phyloP scores from a whole-genome alignment of 2,888 invertebrate species.

The Plagodis pulveraria region DNA sequence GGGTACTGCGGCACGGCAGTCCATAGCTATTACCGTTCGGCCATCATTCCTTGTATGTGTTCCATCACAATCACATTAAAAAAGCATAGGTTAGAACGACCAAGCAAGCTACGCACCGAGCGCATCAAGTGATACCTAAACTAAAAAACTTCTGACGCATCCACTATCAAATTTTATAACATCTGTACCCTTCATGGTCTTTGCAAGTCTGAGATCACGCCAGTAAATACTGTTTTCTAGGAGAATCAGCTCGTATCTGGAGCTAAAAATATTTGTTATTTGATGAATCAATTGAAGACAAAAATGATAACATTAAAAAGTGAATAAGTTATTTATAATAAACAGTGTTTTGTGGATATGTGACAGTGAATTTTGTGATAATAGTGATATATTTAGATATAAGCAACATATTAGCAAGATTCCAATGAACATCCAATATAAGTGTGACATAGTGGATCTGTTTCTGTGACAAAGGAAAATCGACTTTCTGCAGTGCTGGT shows the following conservation, averaged over 20 bases:
- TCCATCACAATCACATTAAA: too few species aligned
- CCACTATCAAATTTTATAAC: not conserved
- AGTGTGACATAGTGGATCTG: constrained; percentile 18
- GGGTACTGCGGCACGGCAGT: too few species aligned
- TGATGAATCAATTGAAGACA: not conserved
- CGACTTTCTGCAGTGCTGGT: constrained; percentile 7
- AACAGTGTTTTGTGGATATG: not conserved
- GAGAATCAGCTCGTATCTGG: constrained; percentile 11
- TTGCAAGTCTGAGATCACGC: constrained; percentile 9
- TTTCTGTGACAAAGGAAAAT: constrained; percentile 4
- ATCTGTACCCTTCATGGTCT: constrained; percentile 4
- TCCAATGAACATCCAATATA: constrained; percentile 6
- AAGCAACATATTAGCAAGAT: constrained; percentile 11
- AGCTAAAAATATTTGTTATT: not conserved
- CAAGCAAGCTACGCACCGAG: too few species aligned
- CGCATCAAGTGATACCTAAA: too few species aligned
- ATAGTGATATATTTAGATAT: constrained; percentile 1
- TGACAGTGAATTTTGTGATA: not conserved
- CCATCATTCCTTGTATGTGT: too few species aligned
- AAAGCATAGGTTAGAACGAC: too few species aligned
- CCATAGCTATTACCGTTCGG: too few species aligned
- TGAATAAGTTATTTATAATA: not conserved
- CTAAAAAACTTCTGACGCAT: not conserved
- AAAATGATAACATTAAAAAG: not conserved
- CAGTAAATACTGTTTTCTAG: constrained; percentile 15